phyloP scores from a whole-genome alignment of 2,113 vertebrate genomes.

The Saccopteryx leptura region DNA sequence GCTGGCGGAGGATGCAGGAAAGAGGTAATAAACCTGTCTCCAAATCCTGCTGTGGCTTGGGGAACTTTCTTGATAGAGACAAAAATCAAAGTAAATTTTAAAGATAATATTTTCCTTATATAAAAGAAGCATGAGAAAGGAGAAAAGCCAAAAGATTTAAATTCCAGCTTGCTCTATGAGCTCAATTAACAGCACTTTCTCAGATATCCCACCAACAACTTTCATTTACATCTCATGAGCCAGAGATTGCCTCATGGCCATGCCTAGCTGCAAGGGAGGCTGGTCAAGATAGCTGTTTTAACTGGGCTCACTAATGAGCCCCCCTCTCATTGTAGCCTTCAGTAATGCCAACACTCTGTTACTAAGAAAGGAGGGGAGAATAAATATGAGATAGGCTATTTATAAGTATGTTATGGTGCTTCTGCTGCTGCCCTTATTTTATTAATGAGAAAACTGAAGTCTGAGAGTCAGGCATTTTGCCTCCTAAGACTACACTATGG shows the following conservation, averaged over 20 bases:
- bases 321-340: not conserved
- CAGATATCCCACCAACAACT: not conserved
- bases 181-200: not conserved
- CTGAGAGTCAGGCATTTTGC: not conserved
- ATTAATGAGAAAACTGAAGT: not conserved
- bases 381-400: not conserved
- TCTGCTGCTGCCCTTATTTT: not conserved
- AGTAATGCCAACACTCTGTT: not conserved
- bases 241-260: not conserved
- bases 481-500: not conserved
- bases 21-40: not conserved
- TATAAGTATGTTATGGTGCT: not conserved
- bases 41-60: not conserved
- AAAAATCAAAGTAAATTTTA: constrained; percentile 29
- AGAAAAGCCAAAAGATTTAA: not conserved
- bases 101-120: constrained; percentile 11
- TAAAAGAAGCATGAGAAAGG: not conserved
- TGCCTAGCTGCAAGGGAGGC: not conserved
- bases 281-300: not conserved
- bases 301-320: not conserved
- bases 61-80: not conserved
- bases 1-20: not conserved
- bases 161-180: not conserved
- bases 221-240: not conserved
- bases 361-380: not conserved